Conservation (phyloP, 2,888 invertebrate species). For the Melanargia galathea region DNA sequence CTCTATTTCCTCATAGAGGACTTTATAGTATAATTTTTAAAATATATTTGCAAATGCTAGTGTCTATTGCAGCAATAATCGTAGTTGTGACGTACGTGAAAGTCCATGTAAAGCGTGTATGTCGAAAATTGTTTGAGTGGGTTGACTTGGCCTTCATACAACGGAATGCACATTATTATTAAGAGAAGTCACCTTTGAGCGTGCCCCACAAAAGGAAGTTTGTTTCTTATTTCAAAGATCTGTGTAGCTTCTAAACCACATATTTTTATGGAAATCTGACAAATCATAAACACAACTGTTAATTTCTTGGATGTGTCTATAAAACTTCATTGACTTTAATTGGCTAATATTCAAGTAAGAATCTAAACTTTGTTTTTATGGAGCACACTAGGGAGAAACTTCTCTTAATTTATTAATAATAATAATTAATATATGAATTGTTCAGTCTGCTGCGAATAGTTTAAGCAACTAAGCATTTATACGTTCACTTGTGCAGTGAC, state of each 20-base stretch:
- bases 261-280: no score
- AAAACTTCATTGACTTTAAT: no score
- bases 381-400: no score
- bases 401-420: slow-evolving; percentile 16
- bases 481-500: slow-evolving; percentile 70
- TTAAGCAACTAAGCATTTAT: slow-evolving; percentile 66
- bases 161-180: slow-evolving; percentile 11
- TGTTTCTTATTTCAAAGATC: no score
- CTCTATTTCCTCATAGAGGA: background rate
- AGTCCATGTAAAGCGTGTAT: slow-evolving; percentile 40
- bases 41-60: slow-evolving; percentile 21
- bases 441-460: slow-evolving; percentile 59
- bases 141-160: slow-evolving; percentile 33
- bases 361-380: no score
- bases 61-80: slow-evolving; percentile 23
- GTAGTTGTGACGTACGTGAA: slow-evolving; percentile 39
- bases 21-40: background rate
- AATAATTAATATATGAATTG: slow-evolving; percentile 34
- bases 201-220: no score
- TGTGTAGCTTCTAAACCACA: no score
- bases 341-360: no score
- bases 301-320: no score
- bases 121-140: slow-evolving; percentile 48
- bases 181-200: no score
- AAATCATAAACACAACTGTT: no score